Percentiles rank a stretch among this genome's conserved stretches.
These are phyloP conservation scores for Chanos chanos DNA, from an alignment of 2,797 vertebrate genomes.

Conservation along the genomic window DNA sequence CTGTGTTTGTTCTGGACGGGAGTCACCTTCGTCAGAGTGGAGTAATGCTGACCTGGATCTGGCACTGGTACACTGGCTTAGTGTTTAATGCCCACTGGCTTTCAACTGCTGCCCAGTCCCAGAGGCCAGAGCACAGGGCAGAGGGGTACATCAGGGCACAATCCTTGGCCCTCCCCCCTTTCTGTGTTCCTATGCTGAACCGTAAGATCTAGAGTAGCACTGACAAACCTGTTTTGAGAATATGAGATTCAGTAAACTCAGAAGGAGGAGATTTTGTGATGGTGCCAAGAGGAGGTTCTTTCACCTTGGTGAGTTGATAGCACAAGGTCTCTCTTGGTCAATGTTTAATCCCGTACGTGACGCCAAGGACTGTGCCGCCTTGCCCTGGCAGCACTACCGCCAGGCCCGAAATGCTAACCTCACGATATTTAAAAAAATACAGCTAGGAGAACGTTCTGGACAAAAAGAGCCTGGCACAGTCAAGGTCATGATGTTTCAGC, in stretches of 20 bases:
- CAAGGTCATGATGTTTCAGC: too few species aligned
- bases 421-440: not conserved
- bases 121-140: too few species aligned
- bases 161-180: not conserved
- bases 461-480: not conserved
- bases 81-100: not conserved
- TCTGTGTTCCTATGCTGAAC: not conserved
- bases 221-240: too few species aligned
- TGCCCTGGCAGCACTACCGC: conserved; percentile 42
- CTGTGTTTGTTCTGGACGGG: not conserved
- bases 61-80: not conserved
- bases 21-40: not conserved
- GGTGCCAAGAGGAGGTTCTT: conserved; percentile 16
- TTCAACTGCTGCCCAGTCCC: not conserved
- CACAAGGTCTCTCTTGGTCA: conserved; percentile 45
- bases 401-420: conserved; percentile 11
- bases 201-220: too few species aligned
- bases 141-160: not conserved
- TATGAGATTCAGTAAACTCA: too few species aligned
- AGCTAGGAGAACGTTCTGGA: not conserved
- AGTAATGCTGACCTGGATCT: not conserved
- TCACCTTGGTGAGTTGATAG: conserved; percentile 41
- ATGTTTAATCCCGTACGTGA: conserved; percentile 59
- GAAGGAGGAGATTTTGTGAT: not conserved
- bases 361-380: conserved; percentile 1